These are phyloP conservation scores for Ganaspis brasiliensis DNA, from an alignment of 2,888 invertebrate genomes.

Conservation along the genomic window DNA sequence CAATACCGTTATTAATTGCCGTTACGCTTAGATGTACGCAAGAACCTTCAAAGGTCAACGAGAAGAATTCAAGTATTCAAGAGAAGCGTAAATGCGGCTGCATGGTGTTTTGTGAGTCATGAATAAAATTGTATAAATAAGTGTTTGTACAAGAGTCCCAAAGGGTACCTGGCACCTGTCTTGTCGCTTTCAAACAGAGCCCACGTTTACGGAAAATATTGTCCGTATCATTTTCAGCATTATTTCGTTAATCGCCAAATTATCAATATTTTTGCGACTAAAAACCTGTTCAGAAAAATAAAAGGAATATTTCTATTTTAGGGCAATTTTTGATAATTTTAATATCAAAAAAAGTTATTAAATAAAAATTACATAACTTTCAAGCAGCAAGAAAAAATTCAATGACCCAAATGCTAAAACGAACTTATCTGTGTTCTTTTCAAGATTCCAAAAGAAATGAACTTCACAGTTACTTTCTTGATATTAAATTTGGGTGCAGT, in stretches of 20 bases:
- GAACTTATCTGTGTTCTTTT: too few relatives aligned
- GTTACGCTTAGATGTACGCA: conserved; percentile 38
- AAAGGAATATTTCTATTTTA: too few relatives aligned
- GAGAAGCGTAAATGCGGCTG: conserved; percentile 64
- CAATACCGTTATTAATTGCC: conserved; percentile 43
- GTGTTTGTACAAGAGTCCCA: conserved; percentile 65
- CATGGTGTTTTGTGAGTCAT: conserved; percentile 60
- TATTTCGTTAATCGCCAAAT: conserved; percentile 19
- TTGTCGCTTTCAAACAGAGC: conserved; percentile 62
- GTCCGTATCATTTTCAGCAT: background rate
- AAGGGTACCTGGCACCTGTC: conserved; percentile 70
- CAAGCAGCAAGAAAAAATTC: too few relatives aligned
- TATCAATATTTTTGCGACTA: too few relatives aligned
- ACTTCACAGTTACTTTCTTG: too few relatives aligned
- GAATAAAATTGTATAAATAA: conserved; percentile 70
- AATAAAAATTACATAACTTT: too few relatives aligned
- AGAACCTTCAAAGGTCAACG: conserved; percentile 57
- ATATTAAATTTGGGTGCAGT: too few relatives aligned
- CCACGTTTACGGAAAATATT: conserved; percentile 16
- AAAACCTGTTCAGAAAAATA: too few relatives aligned
- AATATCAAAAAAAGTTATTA: too few relatives aligned
- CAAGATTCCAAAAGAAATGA: too few relatives aligned
- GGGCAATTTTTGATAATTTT: too few relatives aligned
- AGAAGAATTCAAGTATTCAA: conserved; percentile 66
- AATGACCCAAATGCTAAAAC: too few relatives aligned